Evolutionary conservation across 2,888 invertebrate genomes (phyloP).

Genomic region (Junonia oenone): DNA sequence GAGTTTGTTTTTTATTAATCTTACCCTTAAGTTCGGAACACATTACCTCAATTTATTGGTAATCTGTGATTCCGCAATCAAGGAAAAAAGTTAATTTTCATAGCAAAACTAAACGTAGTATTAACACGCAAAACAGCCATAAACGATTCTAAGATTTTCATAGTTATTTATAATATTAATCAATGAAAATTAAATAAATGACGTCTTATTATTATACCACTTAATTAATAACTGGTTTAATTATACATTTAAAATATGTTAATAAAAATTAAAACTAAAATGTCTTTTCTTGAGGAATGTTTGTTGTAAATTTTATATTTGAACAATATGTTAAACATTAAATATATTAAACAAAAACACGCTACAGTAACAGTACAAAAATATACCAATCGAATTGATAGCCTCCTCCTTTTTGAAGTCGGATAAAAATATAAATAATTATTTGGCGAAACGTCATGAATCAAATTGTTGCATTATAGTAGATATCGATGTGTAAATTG

Average conservation of each 20-base stretch:
- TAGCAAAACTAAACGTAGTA: constrained; percentile 21
- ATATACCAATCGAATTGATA: too few species aligned
- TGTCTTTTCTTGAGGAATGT: too few species aligned
- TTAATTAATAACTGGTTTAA: constrained; percentile 6
- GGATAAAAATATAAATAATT: too few species aligned
- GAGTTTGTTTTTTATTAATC: neutral
- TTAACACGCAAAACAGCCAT: constrained; percentile 21
- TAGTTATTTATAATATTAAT: constrained; percentile 24
- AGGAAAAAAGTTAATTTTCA: constrained; percentile 17
- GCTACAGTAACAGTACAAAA: too few species aligned
- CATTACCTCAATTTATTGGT: constrained; percentile 15
- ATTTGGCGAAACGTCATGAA: too few species aligned
- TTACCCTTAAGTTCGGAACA: constrained; percentile 11
- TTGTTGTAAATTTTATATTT: too few species aligned
- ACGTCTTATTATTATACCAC: constrained; percentile 13
- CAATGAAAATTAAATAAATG: constrained; percentile 21
- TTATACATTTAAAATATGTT: constrained; percentile 1
- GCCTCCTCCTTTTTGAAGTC: too few species aligned
- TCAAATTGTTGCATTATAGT: too few species aligned
- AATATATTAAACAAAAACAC: too few species aligned
- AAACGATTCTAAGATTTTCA: constrained; percentile 21
- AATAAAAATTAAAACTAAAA: neutral
- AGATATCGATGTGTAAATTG: too few species aligned
- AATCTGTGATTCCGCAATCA: constrained; percentile 18
- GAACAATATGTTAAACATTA: too few species aligned